phyloP scores from a whole-genome alignment of 2,797 vertebrate genomes.

The Botia almorhae region DNA sequence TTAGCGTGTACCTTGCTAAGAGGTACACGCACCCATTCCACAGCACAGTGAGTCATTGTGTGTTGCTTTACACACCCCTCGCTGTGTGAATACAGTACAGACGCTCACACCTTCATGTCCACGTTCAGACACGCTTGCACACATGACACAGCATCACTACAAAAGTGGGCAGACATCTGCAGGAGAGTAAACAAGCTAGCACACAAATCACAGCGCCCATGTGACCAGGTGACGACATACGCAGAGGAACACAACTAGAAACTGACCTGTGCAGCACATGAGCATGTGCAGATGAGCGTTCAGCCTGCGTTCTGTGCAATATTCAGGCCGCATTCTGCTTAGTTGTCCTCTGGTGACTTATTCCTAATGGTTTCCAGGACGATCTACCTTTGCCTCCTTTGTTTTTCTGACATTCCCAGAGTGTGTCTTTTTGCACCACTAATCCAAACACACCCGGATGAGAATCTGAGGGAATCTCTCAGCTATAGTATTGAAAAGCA shows the following conservation, averaged over 20 bases:
- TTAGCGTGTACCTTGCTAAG: conserved; percentile 33
- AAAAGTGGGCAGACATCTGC: not conserved
- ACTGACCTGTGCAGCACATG: conserved; percentile 98
- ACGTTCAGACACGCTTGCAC: conserved; percentile 52
- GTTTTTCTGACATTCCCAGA: conserved; percentile 47
- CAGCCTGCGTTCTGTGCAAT: conserved; percentile 80
- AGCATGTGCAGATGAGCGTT: conserved; percentile 88
- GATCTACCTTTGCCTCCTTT: conserved; percentile 5
- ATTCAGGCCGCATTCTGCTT: conserved; percentile 77
- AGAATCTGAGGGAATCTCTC: conserved; percentile 3
- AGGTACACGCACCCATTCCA: conserved; percentile 51
- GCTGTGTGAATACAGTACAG: not conserved
- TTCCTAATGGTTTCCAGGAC: conserved; percentile 16
- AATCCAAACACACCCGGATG: conserved; percentile 16
- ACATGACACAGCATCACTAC: conserved; percentile 34
- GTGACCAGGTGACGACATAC: conserved; percentile 42
- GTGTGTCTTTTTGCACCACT: conserved; percentile 16
- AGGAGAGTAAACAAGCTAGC: not conserved
- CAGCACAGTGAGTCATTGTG: conserved; percentile 60
- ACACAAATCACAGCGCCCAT: conserved; percentile 13
- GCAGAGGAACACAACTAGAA: conserved; percentile 49
- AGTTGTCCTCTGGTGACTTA: not conserved
- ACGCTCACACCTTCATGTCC: not conserved
- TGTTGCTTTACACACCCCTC: conserved; percentile 36
- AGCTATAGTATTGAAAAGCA: not conserved